These are phyloP conservation scores for Phalera bucephala DNA, from an alignment of 2,888 invertebrate species.

Conservation along the genomic window DNA sequence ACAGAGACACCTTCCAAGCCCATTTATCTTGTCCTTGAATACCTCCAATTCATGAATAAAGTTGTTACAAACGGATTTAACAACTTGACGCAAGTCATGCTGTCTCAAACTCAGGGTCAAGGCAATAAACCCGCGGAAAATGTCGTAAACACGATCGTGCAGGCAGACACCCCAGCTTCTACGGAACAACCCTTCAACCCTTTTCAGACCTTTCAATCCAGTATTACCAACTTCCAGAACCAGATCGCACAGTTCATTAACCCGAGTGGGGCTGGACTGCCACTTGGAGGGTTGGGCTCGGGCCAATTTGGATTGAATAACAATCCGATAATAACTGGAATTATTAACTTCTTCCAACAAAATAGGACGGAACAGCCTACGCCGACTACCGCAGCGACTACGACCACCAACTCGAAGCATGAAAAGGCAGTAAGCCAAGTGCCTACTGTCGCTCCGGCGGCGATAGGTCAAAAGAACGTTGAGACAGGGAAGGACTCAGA, in stretches of 20 bases:
- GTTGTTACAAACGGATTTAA: slow-evolving; percentile 23
- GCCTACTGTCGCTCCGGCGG: neutral
- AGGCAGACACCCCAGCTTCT: neutral
- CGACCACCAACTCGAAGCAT: slow-evolving; percentile 34
- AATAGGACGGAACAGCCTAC: slow-evolving; percentile 6
- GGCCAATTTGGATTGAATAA: too few species aligned
- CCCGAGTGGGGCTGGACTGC: neutral
- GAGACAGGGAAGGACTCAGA: slow-evolving; percentile 23
- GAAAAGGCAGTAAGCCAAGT: slow-evolving; percentile 33
- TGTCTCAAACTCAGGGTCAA: neutral
- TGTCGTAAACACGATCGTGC: neutral
- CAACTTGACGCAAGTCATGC: slow-evolving; percentile 20
- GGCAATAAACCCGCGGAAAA: neutral
- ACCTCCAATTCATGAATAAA: neutral
- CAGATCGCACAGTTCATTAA: slow-evolving; percentile 21
- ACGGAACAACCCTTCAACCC: slow-evolving; percentile 4
- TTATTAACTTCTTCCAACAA: neutral
- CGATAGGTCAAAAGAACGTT: slow-evolving; percentile 19
- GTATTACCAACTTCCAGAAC: slow-evolving; percentile 7
- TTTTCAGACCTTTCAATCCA: slow-evolving; percentile 27
- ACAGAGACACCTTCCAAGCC: slow-evolving; percentile 4
- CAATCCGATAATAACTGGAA: neutral
- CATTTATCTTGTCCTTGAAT: neutral
- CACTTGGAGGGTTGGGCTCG: neutral
- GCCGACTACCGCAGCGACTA: slow-evolving; percentile 4